These are phyloP conservation scores for Lymantria monacha DNA, from an alignment of 2,888 invertebrate species.

Conservation along the genomic window DNA sequence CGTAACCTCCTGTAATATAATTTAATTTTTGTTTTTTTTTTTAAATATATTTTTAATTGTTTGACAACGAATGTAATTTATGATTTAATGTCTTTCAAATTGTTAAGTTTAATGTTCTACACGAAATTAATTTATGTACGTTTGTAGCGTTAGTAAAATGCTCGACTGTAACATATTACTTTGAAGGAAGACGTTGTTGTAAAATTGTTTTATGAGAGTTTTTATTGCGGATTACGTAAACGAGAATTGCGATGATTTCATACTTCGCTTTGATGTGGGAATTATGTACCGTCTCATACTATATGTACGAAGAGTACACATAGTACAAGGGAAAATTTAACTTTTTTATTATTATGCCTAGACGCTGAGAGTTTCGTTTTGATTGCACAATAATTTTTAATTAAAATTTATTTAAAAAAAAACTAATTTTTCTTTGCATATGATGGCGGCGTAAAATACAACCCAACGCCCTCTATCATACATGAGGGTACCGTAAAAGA, in stretches of 20 bases:
- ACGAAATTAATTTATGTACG: conserved; percentile 24
- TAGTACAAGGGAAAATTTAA: background rate
- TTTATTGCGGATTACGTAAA: conserved; percentile 11
- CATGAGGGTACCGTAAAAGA: no score
- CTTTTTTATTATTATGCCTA: background rate
- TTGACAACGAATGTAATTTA: conserved; percentile 37
- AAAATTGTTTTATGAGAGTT: conserved; percentile 5
- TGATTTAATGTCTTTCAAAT: conserved; percentile 42
- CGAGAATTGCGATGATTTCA: conserved; percentile 9
- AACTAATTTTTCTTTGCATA: no score
- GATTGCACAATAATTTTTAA: background rate
- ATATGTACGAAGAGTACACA: background rate
- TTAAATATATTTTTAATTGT: conserved; percentile 19
- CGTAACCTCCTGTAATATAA: background rate
- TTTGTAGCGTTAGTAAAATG: conserved; percentile 19
- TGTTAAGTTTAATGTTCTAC: conserved; percentile 9
- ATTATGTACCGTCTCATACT: background rate
- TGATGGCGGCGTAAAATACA: no score
- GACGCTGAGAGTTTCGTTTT: background rate
- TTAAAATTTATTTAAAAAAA: no score
- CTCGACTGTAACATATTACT: conserved; percentile 8
- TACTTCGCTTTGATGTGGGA: conserved; percentile 3
- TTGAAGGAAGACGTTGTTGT: conserved; percentile 8
- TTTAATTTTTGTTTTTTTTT: conserved; percentile 8
- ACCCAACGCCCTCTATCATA: no score